These are phyloP conservation scores for Pentamera pediparva DNA, from an alignment of 53 echinoderm and acorn worm genomes.

Conservation along the genomic window DNA sequence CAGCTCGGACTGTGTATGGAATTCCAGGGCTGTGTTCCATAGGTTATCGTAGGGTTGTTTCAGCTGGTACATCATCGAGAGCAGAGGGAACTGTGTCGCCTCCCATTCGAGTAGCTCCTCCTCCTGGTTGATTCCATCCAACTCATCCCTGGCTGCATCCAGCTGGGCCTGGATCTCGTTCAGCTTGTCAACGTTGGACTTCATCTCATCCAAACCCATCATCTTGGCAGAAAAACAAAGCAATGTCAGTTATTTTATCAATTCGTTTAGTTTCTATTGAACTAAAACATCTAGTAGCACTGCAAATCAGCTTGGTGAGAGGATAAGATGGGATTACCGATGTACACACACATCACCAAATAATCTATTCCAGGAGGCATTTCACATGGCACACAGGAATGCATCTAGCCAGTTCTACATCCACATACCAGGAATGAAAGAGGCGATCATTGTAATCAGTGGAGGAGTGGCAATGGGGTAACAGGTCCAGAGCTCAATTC, in stretches of 20 bases:
- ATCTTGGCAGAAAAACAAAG: constrained; percentile 56
- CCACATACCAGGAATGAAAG: too few relatives aligned
- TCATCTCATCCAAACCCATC: constrained; percentile 99
- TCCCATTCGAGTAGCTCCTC: constrained; percentile 99
- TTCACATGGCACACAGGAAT: too few relatives aligned
- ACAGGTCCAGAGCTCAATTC: too few relatives aligned
- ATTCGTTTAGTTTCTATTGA: too few relatives aligned
- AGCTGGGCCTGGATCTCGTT: constrained; percentile 79
- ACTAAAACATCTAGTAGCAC: neutral
- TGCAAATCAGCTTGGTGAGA: neutral
- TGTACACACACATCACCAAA: too few relatives aligned
- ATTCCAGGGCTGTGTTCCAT: constrained; percentile 99
- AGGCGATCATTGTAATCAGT: too few relatives aligned
- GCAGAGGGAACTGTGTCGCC: constrained; percentile 78
- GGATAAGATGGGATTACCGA: too few relatives aligned
- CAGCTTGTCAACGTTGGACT: constrained; percentile 84
- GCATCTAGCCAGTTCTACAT: too few relatives aligned
- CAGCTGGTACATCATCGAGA: constrained; percentile 65
- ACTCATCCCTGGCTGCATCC: constrained; percentile 82
- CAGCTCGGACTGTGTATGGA: constrained; percentile 90
- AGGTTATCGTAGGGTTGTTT: constrained; percentile 93
- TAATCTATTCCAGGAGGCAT: too few relatives aligned
- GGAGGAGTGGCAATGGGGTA: too few relatives aligned
- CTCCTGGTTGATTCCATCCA: constrained; percentile 88
- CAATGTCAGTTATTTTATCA: neutral